Percentiles rank a stretch among this genome's conserved stretches.
phyloP scores from a whole-genome alignment of 2,888 invertebrate genomes.

The Sarcophaga subvicina region DNA sequence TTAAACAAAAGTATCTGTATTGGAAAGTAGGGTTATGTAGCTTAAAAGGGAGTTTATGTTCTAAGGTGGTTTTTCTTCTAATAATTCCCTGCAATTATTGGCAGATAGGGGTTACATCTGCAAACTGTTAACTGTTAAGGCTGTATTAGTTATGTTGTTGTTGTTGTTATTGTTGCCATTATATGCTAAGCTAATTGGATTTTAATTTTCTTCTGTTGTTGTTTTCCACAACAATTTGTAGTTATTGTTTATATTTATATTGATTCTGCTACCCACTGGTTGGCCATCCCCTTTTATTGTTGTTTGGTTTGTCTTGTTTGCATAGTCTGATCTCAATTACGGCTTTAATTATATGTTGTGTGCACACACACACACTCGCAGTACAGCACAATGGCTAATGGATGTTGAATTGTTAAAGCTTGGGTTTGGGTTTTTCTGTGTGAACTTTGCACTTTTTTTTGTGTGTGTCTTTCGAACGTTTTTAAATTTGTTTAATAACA shows the following conservation, averaged over 20 bases:
- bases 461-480: not conserved
- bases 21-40: too few species aligned
- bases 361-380: too few species aligned
- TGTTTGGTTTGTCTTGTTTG: not conserved
- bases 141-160: not conserved
- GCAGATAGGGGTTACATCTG: not conserved
- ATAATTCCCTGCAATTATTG: not conserved
- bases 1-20: too few species aligned
- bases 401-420: too few species aligned
- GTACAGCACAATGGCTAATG: too few species aligned
- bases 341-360: not conserved
- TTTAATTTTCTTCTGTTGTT: not conserved
- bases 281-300: not conserved
- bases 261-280: not conserved
- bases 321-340: not conserved
- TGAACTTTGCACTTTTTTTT: not conserved
- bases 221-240: not conserved
- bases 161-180: not conserved
- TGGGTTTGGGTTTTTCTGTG: not conserved
- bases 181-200: not conserved
- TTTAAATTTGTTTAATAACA: not conserved
- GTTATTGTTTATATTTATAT: constrained; percentile 10
- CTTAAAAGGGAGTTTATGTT: too few species aligned
- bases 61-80: too few species aligned
- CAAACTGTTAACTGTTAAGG: not conserved